Evolutionary conservation across 1,140 invertebrate genomes (phyloP).

Genomic region (Trachymyrmex cornetzi): DNA sequence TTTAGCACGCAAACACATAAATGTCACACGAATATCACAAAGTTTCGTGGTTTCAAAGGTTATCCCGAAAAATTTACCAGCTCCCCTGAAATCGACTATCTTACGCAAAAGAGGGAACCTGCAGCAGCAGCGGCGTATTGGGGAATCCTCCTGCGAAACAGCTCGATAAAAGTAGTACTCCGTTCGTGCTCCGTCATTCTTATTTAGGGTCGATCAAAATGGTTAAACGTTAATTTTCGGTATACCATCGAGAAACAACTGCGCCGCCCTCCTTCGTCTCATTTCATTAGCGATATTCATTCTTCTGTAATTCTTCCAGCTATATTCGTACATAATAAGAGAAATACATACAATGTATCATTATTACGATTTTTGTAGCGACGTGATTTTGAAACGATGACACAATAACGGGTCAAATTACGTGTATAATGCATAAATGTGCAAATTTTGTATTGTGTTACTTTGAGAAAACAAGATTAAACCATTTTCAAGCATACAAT

Average conservation of each 20-base stretch:
- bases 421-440: not conserved
- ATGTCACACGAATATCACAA: not conserved
- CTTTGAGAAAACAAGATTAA: not conserved
- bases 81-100: conserved; percentile 36
- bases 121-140: conserved; percentile 50
- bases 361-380: not conserved
- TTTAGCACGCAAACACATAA: not conserved
- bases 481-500: not conserved
- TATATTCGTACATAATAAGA: not conserved
- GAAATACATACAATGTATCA: no score
- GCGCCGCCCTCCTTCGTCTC: not conserved
- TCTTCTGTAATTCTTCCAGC: not conserved
- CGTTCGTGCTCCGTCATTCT: not conserved
- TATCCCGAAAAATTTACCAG: not conserved
- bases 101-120: conserved; percentile 41
- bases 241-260: not conserved
- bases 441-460: not conserved
- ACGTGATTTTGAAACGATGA: not conserved
- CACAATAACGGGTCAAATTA: not conserved
- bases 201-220: not conserved
- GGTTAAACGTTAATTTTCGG: not conserved
- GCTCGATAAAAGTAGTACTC: not conserved
- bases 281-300: conserved; percentile 8
- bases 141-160: conserved; percentile 1
- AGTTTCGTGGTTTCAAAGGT: conserved; percentile 8